Percentiles rank a stretch among this genome's conserved stretches.
These are phyloP conservation scores for Aethina tumida DNA, from an alignment of 1,140 invertebrate genomes.

Conservation along the genomic window DNA sequence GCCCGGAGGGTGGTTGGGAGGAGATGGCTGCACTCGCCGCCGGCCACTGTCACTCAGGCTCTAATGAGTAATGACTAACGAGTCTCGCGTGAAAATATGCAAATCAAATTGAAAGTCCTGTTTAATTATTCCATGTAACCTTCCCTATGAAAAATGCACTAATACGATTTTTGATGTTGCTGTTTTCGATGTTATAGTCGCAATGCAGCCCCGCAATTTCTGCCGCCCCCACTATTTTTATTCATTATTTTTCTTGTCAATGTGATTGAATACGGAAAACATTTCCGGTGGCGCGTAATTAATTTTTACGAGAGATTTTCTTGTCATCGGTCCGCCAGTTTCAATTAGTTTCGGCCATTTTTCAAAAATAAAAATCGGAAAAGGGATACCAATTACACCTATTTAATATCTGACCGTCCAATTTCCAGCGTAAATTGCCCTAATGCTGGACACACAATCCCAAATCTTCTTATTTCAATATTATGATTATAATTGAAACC, in stretches of 20 bases:
- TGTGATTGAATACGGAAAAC: background rate
- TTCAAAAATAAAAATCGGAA: too few relatives aligned
- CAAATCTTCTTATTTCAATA: too few relatives aligned
- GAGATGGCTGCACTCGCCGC: constrained; percentile 13
- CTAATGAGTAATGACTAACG: constrained; percentile 38
- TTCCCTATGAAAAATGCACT: constrained; percentile 24
- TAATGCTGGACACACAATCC: too few relatives aligned
- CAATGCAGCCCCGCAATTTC: constrained; percentile 7
- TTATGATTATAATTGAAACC: too few relatives aligned
- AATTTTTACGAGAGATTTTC: too few relatives aligned
- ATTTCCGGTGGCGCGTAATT: too few relatives aligned
- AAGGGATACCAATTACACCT: too few relatives aligned
- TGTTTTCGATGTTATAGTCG: constrained; percentile 19
- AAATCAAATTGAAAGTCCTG: constrained; percentile 36
- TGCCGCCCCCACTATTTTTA: constrained; percentile 1
- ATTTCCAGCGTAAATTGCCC: too few relatives aligned
- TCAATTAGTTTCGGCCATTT: too few relatives aligned
- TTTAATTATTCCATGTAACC: constrained; percentile 34
- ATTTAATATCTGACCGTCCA: too few relatives aligned
- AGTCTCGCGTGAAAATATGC: constrained; percentile 36
- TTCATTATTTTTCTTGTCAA: constrained; percentile 12
- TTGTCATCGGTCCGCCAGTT: too few relatives aligned
- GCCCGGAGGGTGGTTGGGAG: constrained; percentile 6
- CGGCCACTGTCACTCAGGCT: constrained; percentile 27
- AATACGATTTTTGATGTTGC: constrained; percentile 25